Percentiles rank a stretch among this genome's conserved stretches.
These are phyloP conservation scores for Episyrphus balteatus DNA, from an alignment of 1,140 invertebrate species.

Conservation along the genomic window DNA sequence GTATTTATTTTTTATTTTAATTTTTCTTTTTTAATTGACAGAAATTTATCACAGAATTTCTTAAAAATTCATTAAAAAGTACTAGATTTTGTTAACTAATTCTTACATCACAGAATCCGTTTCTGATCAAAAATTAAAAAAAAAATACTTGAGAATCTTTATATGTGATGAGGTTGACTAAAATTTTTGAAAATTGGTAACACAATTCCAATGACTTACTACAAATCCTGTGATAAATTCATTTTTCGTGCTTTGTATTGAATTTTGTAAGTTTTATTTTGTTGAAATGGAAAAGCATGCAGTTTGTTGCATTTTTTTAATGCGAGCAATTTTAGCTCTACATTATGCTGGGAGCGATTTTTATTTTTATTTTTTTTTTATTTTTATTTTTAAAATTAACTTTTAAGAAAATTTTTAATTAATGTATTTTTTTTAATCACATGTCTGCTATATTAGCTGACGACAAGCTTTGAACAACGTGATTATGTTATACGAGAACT, in stretches of 20 bases:
- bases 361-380: not conserved
- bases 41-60: too few relatives aligned
- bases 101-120: too few relatives aligned
- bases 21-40: too few relatives aligned
- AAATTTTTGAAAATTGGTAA: too few relatives aligned
- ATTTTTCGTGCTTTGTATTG: not conserved
- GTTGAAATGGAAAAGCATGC: not conserved
- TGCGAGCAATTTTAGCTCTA: not conserved
- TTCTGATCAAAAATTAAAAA: too few relatives aligned
- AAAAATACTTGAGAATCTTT: too few relatives aligned
- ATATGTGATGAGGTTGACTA: too few relatives aligned
- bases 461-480: conserved; percentile 68
- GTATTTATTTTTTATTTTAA: conserved; percentile 17
- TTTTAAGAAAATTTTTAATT: not conserved
- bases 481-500: conserved; percentile 94
- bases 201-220: too few relatives aligned
- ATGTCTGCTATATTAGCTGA: not conserved
- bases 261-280: not conserved
- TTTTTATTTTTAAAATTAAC: not conserved
- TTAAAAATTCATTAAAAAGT: too few relatives aligned
- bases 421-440: not conserved
- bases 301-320: not conserved
- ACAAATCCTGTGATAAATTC: too few relatives aligned
- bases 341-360: not conserved
- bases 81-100: too few relatives aligned